Evolutionary conservation across 2,797 vertebrate genomes (phyloP).

Genomic region (Tinamus major): DNA sequence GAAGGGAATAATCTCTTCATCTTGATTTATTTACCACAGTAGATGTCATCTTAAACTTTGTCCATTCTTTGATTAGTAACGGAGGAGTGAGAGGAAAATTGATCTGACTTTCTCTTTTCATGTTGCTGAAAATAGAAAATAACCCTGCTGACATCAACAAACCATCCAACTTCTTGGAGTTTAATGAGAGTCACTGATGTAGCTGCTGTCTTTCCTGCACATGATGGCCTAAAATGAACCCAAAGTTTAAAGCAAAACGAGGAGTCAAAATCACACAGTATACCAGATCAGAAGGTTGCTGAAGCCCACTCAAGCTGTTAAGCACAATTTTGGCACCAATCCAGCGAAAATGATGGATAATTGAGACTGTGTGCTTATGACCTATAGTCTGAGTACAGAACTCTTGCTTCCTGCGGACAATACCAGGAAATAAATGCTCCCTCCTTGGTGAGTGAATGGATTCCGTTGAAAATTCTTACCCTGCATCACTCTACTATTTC

Average conservation of each 20-base stretch:
- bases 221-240: not conserved
- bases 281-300: not conserved
- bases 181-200: not conserved
- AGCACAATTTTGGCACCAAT: not conserved
- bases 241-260: not conserved
- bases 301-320: accelerated
- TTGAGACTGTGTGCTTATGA: not conserved
- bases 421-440: not conserved
- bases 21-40: not conserved
- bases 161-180: not conserved
- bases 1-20: not conserved
- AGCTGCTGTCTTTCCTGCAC: not conserved
- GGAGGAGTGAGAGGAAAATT: not conserved
- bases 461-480: not conserved
- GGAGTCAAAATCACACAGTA: not conserved
- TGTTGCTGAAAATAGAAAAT: constrained; percentile 37
- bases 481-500: not conserved
- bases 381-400: not conserved
- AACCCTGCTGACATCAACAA: constrained; percentile 7
- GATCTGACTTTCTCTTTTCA: constrained; percentile 15
- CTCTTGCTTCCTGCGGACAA: constrained; percentile 23
- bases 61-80: constrained; percentile 1
- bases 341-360: not conserved
- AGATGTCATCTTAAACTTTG: not conserved
- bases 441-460: not conserved